Evolutionary conservation across 2,113 vertebrate species (phyloP), one percentile per base, ranked within the genome.

Genomic region (Psophia crepitans): DNA sequence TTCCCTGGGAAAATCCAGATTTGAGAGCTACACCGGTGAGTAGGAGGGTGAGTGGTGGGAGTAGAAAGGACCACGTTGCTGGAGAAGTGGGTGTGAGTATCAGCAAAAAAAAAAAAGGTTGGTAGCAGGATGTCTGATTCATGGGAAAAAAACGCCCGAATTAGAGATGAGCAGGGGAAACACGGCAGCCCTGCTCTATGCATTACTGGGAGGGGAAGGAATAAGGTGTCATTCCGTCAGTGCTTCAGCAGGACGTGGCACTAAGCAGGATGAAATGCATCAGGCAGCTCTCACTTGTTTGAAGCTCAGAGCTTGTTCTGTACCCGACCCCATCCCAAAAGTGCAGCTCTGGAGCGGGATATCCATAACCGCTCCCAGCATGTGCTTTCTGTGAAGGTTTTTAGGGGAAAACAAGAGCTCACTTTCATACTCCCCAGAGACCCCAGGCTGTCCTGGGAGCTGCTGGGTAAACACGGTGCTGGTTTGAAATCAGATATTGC

Each of bases 381-480:
- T 9, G 21, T 57, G 61, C 32, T 76, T 43, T 44, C 57, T 8
- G 49, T 23, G 90, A n/a, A 53, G 54, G 20, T 2, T 90, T 91
- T 74, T 8, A 24, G 48, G 23, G 70, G 12, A 39, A 84, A 77
- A 66, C 49, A 74, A 33, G 58, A 77, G 33, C 90, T 94, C 35
- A 20, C 8, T 27, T 57, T 74, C 83, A 18, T 39, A 26, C 15
- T 63, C 93, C 89, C 71, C 13, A 2, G 53, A 73, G 83, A 89
- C 3, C 43, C 57, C 41, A 3, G 0, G 0, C 35, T 64, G 39
- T 56, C 79, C 76, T 64, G 87, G 89, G 91, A 96, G 76, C 88
- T 41, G 60, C 39, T 0, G 5, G 32, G 16, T 33, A 73, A 89
- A 48, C 28, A n/a, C 32, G 0, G 79, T 0, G 0, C 60, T 28